Base-by-base conservation (phyloP, 1,140 invertebrate species). In the Samia ricini region DNA sequence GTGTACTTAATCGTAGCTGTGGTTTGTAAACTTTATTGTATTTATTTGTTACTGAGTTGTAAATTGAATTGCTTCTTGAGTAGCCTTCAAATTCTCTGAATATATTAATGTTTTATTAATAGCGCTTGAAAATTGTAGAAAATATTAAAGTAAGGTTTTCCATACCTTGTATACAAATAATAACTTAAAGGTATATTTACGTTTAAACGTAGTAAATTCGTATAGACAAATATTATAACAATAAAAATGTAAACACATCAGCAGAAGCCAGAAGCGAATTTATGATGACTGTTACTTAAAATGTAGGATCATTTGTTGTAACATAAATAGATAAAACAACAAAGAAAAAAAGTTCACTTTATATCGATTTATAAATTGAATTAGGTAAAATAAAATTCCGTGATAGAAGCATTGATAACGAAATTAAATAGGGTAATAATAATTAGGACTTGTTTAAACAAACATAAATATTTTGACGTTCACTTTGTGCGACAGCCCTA, bases 1-100 rank as follows among this genome's bases (percentile, higher is more conserved):
- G 67, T 69, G 64, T 66, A 64, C 23, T 42, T 42, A 42, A 42
- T 42, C 33, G 33, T 42, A 42, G 33, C 33, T 42, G 33, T 42
- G 33, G 33, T 15, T 42, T 42, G 33, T 42, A 42, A 42, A 42
- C 12, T 42, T 42, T 42, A 42, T 42, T 42, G 10, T 42, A 15
- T 42, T 42, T 42, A 42, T 42, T 42, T 42, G 33, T 42, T 42
- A 42, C 33, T 8, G 33, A 15, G 33, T 42, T 42, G 33, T 42
- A 42, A 42, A 42, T 42, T 42, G 33, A 42, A 42, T 15, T 15
- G 33, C 33, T 42, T 42, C 33, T 42, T 42, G n/a, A 42, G 33
- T 42, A 42, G 33, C 33, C 33, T 42, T 42, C 33, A 42, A 42
- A 42, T 4, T 42, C n/a, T 15, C 12, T 12, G 4, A 42, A 42